Conservation (phyloP, 2,797 vertebrate species). For the Adrianichthys oophorus region DNA sequence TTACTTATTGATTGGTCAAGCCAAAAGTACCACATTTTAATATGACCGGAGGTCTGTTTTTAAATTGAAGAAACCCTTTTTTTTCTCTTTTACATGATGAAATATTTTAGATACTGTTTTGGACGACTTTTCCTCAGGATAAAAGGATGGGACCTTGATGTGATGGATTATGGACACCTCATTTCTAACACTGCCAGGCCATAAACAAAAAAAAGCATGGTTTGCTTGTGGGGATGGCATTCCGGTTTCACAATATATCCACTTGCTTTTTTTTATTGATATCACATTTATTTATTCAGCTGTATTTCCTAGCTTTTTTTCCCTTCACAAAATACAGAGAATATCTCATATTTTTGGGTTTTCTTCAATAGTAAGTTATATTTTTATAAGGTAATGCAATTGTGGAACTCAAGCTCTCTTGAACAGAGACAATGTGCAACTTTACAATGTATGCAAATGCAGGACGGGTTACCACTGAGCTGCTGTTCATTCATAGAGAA, state of each 20-base stretch:
- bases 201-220: conserved; percentile 57
- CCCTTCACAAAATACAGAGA: conserved; percentile 59
- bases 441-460: conserved; percentile 75
- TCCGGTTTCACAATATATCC: conserved; percentile 59
- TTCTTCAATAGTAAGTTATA: conserved; percentile 72
- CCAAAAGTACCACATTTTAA: conserved; percentile 50
- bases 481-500: conserved; percentile 54
- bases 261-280: conserved; percentile 60
- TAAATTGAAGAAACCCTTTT: conserved; percentile 52
- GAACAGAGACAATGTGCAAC: conserved; percentile 57
- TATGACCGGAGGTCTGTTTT: conserved; percentile 48
- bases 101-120: conserved; percentile 68
- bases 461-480: conserved; percentile 54
- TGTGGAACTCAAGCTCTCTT: conserved; percentile 55
- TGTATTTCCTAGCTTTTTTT: conserved; percentile 67
- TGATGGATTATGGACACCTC: conserved; percentile 50
- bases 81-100: conserved; percentile 37
- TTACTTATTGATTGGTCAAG: conserved; percentile 46
- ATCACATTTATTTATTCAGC: conserved; percentile 79
- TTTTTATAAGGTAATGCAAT: conserved; percentile 72
- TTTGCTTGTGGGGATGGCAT: conserved; percentile 61
- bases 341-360: conserved; percentile 61
- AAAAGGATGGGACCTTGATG: conserved; percentile 41
- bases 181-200: conserved; percentile 71
- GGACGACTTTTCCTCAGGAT: conserved; percentile 57